Conservation (phyloP, 2,797 vertebrate species). For the Chelonia mydas region DNA sequence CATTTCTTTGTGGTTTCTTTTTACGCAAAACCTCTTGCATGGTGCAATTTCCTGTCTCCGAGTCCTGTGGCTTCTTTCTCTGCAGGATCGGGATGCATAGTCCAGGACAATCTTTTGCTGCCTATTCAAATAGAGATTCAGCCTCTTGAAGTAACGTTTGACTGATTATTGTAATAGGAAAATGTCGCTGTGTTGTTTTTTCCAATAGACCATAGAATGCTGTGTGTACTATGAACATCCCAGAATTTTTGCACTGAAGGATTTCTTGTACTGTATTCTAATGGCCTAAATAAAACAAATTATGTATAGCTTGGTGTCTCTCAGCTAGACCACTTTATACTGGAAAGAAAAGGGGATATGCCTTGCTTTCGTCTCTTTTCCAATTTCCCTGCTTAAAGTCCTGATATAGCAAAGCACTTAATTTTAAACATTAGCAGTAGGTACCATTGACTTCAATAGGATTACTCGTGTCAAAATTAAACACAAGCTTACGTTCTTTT, state of each 20-base stretch:
- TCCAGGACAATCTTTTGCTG: background rate
- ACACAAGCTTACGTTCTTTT: background rate
- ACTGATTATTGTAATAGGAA: background rate
- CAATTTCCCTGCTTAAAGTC: background rate
- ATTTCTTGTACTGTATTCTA: background rate
- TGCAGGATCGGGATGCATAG: background rate
- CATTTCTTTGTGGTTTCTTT: background rate
- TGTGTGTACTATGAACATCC: background rate
- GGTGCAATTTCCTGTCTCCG: background rate
- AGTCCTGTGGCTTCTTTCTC: background rate
- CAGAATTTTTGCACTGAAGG: background rate
- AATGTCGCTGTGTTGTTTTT: conserved; percentile 11
- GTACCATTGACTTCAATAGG: background rate
- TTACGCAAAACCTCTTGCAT: background rate
- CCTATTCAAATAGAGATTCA: background rate
- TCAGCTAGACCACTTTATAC: background rate
- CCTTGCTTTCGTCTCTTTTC: background rate
- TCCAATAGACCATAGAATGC: conserved; percentile 42
- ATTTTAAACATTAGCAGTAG: background rate
- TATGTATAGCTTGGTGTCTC: background rate
- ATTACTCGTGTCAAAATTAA: background rate
- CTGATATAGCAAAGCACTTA: background rate
- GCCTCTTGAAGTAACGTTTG: background rate
- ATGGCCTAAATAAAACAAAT: background rate
- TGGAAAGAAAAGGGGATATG: background rate